Evolutionary conservation across 2,888 invertebrate species (phyloP), one percentile per base, ranked within the genome.

Genomic region (Apeira syringaria): DNA sequence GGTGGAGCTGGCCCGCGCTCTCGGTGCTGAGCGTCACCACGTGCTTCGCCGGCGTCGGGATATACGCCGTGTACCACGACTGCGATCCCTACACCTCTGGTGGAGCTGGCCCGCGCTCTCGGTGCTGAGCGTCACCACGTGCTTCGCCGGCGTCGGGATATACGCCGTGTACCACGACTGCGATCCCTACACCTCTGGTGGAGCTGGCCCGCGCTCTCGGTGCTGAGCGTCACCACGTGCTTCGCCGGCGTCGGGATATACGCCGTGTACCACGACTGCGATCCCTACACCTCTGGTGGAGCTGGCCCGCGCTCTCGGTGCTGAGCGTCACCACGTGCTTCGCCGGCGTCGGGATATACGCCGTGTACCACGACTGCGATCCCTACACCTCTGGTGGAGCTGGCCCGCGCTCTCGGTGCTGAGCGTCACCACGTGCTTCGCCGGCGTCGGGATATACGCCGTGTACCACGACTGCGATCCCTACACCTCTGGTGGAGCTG

Each of bases 1-100:
- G 96, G 95, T 87, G 94, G 78, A 94, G 94, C 61, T 93, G 94
- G 93, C 96, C 97, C 0, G 94, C 97, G 43, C 84, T 97, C 5
- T 92, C 93, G 0, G 56, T 92, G 0, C 86, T 97, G 0, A 96
- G 96, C 57, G 58, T 96, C 0, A 91, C 92, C 44, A 97, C 97
- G 0, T 93, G 93, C 32, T 91, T 94, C 54, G 93, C 94, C 37
- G 98, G 98, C 0, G 79, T 98, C 7, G 94, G 95, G 0, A 95
- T 98, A 55, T 98, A 94, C 71, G 95, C 96, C 9, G 94, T 93
- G 50, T 98, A 96, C 72, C 91, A 90, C 36, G 79, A 93, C 32
- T 98, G 98, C 68, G n/a, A n/a, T n/a, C n/a, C n/a, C n/a, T n/a
- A n/a, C n/a, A n/a, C 1, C 74, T 97, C 3, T 96, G 96, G 95